Evolutionary conservation across 2,113 vertebrate genomes (phyloP).

Genomic region (Lethenteron reissneri): DNA sequence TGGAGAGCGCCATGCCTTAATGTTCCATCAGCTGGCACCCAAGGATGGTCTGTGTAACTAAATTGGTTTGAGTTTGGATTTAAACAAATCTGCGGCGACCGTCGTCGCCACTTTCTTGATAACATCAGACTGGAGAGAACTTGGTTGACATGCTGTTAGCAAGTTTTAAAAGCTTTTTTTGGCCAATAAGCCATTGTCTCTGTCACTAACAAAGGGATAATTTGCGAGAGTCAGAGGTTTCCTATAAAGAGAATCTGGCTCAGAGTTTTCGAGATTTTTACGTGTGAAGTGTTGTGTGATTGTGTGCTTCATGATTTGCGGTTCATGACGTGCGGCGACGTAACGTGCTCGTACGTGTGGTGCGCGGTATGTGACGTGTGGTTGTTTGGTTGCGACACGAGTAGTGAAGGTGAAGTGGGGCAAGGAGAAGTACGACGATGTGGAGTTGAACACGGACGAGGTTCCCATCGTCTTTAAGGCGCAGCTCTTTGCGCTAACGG

Average conservation of each 20-base stretch:
- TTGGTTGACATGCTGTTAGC: too few relatives aligned
- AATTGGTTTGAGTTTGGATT: too few relatives aligned
- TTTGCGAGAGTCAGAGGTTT: background rate
- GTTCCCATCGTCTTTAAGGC: slow-evolving; percentile 98
- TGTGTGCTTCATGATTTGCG: background rate
- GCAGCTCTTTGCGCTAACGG: slow-evolving; percentile 80
- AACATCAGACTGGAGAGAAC: too few relatives aligned
- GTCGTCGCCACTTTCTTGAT: too few relatives aligned
- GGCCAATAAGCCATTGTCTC: too few relatives aligned
- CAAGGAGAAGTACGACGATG: slow-evolving; percentile 90
- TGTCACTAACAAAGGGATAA: too few relatives aligned
- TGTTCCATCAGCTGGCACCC: too few relatives aligned
- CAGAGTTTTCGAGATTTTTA: background rate
- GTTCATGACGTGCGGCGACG: background rate
- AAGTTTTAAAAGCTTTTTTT: too few relatives aligned
- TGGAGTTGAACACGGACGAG: slow-evolving; percentile 91
- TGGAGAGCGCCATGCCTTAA: too few relatives aligned
- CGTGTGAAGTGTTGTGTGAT: background rate
- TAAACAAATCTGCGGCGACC: too few relatives aligned
- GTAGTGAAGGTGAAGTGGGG: slow-evolving; percentile 98
- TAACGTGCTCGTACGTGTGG: background rate
- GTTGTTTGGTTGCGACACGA: background rate
- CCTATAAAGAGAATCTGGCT: background rate
- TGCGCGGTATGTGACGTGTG: background rate
- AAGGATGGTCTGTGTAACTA: too few relatives aligned